Conservation (phyloP, 2,888 invertebrate species). For the Noctuana brunneofusca region DNA sequence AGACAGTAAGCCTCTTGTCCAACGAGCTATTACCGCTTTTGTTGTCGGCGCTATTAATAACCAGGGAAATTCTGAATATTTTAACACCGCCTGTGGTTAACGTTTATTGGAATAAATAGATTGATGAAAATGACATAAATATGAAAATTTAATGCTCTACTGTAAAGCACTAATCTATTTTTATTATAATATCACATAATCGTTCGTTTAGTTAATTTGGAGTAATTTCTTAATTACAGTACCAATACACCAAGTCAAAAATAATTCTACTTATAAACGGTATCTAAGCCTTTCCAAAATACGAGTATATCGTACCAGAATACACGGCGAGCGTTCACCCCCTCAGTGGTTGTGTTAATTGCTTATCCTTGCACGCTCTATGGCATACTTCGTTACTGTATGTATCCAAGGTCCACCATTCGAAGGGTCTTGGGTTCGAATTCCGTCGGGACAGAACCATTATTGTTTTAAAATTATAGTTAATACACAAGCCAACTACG, state of each 20-base stretch:
- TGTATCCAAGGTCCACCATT: no score
- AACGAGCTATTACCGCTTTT: conserved; percentile 1
- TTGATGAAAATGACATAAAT: no score
- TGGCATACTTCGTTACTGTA: background rate
- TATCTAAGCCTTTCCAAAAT: background rate
- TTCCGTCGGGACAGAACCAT: no score
- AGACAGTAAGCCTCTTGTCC: background rate
- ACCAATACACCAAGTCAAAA: background rate
- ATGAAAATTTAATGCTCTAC: no score
- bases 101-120: background rate
- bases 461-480: no score
- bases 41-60: background rate
- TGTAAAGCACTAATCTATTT: no score
- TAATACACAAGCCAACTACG: background rate
- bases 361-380: background rate
- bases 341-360: background rate
- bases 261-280: background rate
- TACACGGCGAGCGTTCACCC: background rate
- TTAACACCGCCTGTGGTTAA: background rate
- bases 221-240: no score
- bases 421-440: no score
- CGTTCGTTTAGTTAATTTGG: no score
- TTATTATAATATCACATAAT: no score
- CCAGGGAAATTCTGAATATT: background rate
- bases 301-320: background rate